Percentiles rank a stretch among this genome's conserved stretches.
Conservation (phyloP, 2,888 invertebrate genomes). For the Protophormia terraenovae region DNA sequence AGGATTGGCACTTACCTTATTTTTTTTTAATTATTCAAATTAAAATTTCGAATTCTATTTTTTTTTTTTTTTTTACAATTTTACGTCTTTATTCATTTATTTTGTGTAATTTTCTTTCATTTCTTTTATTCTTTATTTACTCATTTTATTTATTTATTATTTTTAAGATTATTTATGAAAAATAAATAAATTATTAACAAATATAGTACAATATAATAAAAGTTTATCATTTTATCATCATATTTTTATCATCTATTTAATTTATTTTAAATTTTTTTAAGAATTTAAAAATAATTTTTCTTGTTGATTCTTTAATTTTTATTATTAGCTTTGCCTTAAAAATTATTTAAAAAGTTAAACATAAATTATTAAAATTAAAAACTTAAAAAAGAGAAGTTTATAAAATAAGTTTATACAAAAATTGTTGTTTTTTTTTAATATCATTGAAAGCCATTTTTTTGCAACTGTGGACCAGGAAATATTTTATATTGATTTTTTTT, state of each 20-base stretch:
- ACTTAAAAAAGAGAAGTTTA: slow-evolving; percentile 6
- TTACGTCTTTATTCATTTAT: slow-evolving; percentile 30
- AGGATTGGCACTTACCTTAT: not conserved
- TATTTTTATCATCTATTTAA: not conserved
- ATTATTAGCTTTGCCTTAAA: slow-evolving; percentile 55
- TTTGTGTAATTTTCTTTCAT: slow-evolving; percentile 20
- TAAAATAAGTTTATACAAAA: slow-evolving; percentile 48
- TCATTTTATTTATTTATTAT: slow-evolving; percentile 33
- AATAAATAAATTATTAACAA: slow-evolving; percentile 65
- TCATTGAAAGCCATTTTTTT: slow-evolving; percentile 53
- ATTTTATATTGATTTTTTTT: not conserved
- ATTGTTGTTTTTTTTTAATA: slow-evolving; percentile 12
- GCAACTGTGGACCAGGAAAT: slow-evolving; percentile 46
- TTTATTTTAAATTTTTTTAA: slow-evolving; percentile 38
- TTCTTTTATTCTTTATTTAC: slow-evolving; percentile 35
- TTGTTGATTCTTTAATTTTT: slow-evolving; percentile 1
- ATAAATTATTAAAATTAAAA: not conserved
- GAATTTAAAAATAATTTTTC: slow-evolving; percentile 13
- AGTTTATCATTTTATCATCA: slow-evolving; percentile 35
- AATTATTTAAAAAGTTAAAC: slow-evolving; percentile 24
- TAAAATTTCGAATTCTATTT: not conserved
- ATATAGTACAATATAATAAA: slow-evolving; percentile 64
- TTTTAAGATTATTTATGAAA: slow-evolving; percentile 65
- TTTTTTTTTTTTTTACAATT: not conserved
- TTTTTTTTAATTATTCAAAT: not conserved